Evolutionary conservation across 1,140 invertebrate genomes (phyloP), one percentile per base, ranked within the genome.

Genomic region (Vollenhovia emeryi): DNA sequence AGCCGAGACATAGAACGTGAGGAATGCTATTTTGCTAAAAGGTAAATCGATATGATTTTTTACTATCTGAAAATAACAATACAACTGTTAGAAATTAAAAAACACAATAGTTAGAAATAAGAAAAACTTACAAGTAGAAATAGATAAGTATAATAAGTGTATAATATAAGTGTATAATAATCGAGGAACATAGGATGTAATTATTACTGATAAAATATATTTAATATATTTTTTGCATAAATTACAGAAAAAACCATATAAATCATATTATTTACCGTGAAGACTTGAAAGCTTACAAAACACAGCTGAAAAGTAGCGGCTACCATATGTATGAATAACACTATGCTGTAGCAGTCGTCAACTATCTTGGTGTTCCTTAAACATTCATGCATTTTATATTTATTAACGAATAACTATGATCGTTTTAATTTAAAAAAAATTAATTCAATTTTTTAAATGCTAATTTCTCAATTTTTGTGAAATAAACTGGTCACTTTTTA

Each of bases 261-360:
- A 68, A 45, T 24, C 33, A 15, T 33, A 3, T 33, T 24, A 68
- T 24, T 86, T 57, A 88, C 88, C 15, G 45, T 59, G 18, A 83
- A 57, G 11, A 90, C 21, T 13, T 75, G 24, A 27, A 83, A 90
- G 3, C 57, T 50, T 79, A 85, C 60, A 27, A 90, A 78, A 30
- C 85, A 90, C n/a, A 90, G 9, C 24, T 89, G 75, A 13, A 84
- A 9, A 7, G 78, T 86, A 15, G 52, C 55, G 21, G 71, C 40
- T 0, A 90, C 0, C 40, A 90, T 57, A 3, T 90, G 83, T 0
- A 80, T 3, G 3, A 90, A 45, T 27, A 92, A 52, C 0, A 91
- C 57, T 6, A 6, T 15, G 11, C 66, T 92, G 15, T 91, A 91
- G 9, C 73, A 90, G 0, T 85, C 24, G 15, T 87, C 78, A 21